These are phyloP conservation scores for Hyposmocoma kahamanoa DNA, from an alignment of 1,140 invertebrate species.

Conservation along the genomic window DNA sequence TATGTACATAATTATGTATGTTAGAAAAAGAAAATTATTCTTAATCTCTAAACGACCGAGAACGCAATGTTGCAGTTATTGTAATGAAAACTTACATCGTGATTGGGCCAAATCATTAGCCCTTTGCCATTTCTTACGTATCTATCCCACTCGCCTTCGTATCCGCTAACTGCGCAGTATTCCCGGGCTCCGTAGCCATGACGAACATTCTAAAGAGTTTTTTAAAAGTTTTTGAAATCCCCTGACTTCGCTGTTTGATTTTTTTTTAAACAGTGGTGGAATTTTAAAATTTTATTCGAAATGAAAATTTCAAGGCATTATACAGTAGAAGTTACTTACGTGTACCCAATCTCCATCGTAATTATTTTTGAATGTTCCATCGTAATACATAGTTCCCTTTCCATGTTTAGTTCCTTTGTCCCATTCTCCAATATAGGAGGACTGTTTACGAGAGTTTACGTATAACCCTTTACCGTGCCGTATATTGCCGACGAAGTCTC, in stretches of 20 bases:
- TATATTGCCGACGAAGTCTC: conserved; percentile 70
- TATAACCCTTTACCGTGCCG: conserved; percentile 73
- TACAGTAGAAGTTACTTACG: conserved; percentile 34
- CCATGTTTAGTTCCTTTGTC: conserved; percentile 67
- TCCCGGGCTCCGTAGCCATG: conserved; percentile 68
- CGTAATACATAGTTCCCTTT: conserved; percentile 51
- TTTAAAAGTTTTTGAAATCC: too few species aligned
- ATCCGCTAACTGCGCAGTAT: conserved; percentile 65
- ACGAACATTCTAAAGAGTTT: conserved; percentile 59
- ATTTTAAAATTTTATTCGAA: too few species aligned
- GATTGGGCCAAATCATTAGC: conserved; percentile 74
- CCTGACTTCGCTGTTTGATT: too few species aligned
- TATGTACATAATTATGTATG: too few species aligned
- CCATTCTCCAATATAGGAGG: conserved; percentile 73
- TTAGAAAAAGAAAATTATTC: too few species aligned
- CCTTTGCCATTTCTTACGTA: conserved; percentile 71
- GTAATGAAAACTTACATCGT: conserved; percentile 74
- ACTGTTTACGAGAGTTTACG: conserved; percentile 62
- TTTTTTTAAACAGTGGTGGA: too few species aligned
- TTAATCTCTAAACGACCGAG: too few species aligned
- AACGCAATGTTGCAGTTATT: too few species aligned
- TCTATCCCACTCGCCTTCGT: conserved; percentile 72
- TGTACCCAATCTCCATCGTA: conserved; percentile 55
- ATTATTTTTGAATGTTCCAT: conserved; percentile 43
- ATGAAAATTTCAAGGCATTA: too few species aligned